A percentile compares a stretch with the other conserved stretches of the same genome.
phyloP scores from a whole-genome alignment of 2,888 invertebrate genomes.

The Zootermopsis nevadensis region DNA sequence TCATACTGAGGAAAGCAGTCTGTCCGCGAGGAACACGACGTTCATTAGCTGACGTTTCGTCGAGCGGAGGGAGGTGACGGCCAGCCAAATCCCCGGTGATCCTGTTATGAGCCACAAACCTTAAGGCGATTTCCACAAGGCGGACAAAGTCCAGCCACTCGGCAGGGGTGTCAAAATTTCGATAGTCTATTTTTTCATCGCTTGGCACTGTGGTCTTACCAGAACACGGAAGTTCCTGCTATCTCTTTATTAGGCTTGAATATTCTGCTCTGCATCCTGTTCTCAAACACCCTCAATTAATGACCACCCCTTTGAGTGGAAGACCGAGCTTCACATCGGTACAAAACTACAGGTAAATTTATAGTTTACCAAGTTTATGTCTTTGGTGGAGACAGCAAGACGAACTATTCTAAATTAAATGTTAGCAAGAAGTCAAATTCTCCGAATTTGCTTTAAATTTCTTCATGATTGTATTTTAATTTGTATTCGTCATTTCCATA shows the following conservation, averaged over 20 bases:
- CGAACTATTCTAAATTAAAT: too few species aligned
- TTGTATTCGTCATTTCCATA: too few species aligned
- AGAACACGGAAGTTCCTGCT: too few species aligned
- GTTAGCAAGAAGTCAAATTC: too few species aligned
- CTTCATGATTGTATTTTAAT: too few species aligned
- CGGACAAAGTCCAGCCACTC: background rate
- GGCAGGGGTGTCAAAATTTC: background rate
- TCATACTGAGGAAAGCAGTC: background rate
- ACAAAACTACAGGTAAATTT: too few species aligned
- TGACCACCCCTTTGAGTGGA: too few species aligned
- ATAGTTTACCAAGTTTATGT: background rate
- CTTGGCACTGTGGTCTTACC: background rate
- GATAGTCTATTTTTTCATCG: too few species aligned
- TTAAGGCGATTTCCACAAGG: constrained; percentile 26
- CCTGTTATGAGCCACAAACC: constrained; percentile 33
- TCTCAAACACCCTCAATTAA: too few species aligned
- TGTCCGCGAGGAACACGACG: background rate
- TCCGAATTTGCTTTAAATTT: too few species aligned
- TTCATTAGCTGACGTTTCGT: background rate
- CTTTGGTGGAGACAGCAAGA: background rate
- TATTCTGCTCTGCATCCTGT: too few species aligned
- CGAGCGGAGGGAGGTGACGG: background rate
- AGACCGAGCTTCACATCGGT: background rate
- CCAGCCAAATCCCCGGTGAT: constrained; percentile 29
- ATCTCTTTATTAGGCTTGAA: too few species aligned